Conservation (phyloP, 2,797 vertebrate species). For the Xenops minutus region DNA sequence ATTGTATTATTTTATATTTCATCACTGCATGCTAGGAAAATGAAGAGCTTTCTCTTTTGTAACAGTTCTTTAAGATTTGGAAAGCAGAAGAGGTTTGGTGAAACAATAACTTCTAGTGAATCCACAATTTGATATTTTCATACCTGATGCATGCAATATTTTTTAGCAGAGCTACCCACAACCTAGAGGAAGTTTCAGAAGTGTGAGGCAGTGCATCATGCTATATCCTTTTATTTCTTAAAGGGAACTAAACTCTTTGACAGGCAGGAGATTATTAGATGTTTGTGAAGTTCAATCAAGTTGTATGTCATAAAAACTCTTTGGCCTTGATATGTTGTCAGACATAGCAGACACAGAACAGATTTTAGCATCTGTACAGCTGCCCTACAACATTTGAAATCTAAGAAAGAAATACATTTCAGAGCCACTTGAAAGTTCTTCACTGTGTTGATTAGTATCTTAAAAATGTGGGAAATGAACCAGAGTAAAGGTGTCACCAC, state of each 20-base stretch:
- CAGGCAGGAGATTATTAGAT: neutral
- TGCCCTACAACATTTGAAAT: slow-evolving; percentile 20
- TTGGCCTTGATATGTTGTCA: neutral
- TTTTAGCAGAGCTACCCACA: neutral
- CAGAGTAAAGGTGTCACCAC: slow-evolving; percentile 21
- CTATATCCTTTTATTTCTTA: neutral
- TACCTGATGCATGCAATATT: neutral
- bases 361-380: slow-evolving; percentile 7
- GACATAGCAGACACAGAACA: neutral
- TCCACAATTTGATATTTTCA: neutral
- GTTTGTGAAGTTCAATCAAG: neutral
- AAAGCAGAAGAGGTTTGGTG: neutral
- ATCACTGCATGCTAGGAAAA: neutral
- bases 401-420: neutral
- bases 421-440: slow-evolving; percentile 25
- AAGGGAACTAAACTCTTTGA: neutral
- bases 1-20: neutral
- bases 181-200: neutral
- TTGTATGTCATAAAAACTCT: neutral
- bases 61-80: neutral
- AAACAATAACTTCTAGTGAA: neutral
- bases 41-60: neutral
- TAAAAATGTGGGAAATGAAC: slow-evolving; percentile 41
- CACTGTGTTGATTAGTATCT: slow-evolving; percentile 40
- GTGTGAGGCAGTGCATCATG: neutral